Evolutionary conservation across 2,113 vertebrate species (phyloP).

Genomic region (Larimichthys polyactis): DNA sequence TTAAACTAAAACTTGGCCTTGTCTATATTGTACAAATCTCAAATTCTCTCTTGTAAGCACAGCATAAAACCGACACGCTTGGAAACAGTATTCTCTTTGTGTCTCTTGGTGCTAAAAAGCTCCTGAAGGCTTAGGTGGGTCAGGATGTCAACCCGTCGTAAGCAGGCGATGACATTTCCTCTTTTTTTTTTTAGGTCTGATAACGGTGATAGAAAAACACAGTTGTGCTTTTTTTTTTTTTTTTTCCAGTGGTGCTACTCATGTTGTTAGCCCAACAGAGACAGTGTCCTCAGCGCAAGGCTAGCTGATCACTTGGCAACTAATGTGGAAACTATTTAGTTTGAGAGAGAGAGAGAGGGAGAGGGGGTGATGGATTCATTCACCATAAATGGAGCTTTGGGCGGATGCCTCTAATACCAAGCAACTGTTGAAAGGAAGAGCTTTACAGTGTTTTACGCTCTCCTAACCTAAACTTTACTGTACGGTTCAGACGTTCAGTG

Average conservation of each 20-base stretch:
- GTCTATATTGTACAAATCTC: neutral
- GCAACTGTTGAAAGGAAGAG: conserved; percentile 38
- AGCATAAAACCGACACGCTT: no score
- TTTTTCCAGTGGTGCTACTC: neutral
- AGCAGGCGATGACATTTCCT: neutral
- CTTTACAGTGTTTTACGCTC: conserved; percentile 18
- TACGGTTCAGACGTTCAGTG: neutral
- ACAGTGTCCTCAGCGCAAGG: conserved; percentile 30
- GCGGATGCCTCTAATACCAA: conserved; percentile 33
- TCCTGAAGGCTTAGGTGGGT: neutral
- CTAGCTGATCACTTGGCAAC: conserved; percentile 62
- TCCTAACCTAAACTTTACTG: neutral
- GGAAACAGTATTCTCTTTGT: neutral
- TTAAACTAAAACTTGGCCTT: neutral
- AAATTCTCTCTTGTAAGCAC: neutral
- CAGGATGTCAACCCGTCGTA: neutral
- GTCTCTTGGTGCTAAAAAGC: neutral
- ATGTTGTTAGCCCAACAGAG: neutral
- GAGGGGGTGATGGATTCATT: conserved; percentile 45
- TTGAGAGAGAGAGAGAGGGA: conserved; percentile 18
- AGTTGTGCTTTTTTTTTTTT: neutral
- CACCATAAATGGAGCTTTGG: conserved; percentile 66
- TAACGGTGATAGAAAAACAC: neutral
- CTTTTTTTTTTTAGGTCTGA: neutral
- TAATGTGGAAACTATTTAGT: conserved; percentile 78